Base-by-base conservation (phyloP, 1,140 invertebrate genomes). In the Grapholita molesta region DNA sequence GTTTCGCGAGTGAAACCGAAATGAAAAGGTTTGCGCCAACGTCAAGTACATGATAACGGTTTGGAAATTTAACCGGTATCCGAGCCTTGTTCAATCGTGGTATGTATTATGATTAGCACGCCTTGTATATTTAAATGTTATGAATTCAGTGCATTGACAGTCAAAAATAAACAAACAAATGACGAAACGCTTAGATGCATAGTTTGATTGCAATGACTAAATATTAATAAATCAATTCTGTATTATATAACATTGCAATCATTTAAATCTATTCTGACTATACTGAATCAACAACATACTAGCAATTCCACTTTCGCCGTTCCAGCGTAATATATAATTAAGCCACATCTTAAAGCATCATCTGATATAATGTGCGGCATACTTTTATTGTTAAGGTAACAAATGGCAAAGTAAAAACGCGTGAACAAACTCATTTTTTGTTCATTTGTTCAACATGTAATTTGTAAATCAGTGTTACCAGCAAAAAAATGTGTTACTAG, bases 231-330 rank as follows among this genome's bases (percentile, higher is more conserved):
- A n/a, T 57, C 11, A 57, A 57, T 25, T n/a, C 11, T 25, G 53
- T 1, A 57, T 57, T 57, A 28, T 6, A 30, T 57, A 55, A 55
- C 52, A 6, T 3, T 25, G 28, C 12, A 23, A 53, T 57, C 53
- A 11, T 57, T 57, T 57, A 57, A 28, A 57, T 57, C 53, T 25
- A 55, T 25, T 57, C 24, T 30, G 24, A 0, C 12, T 24, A 24
- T 57, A 11, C 3, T 11, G 53, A 57, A 57, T 24, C 11, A 11
- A 55, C 24, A 57, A 28, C 15, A 28, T 25, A 57, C 23, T 11
- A n/a, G 53, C 53, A 25, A 25, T 57, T n/a, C 53, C 25, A 57
- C 53, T 57, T 57, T 57, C 53, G 53, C 53, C n/a, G 53, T 9
- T 28, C 38, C 12, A 57, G 12, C 53, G 23, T 57, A 28, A 57